A percentile compares a stretch with the other conserved stretches of the same genome.
phyloP scores from a whole-genome alignment of 1,140 invertebrate species.

The Bombyx mori region ASM3026992v2 NC_085111.1:8635001-8635500 shows the following conservation, averaged over 20 bases:
- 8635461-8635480: conserved; percentile 44
- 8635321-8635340: no score
- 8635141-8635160: conserved; percentile 62
- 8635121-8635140: conserved; percentile 41
- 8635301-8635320: no score
- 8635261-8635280: no score
- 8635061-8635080: conserved; percentile 66
- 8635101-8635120: conserved; percentile 67
- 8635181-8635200: conserved; percentile 25
- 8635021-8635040: conserved; percentile 63
- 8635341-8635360: no score
- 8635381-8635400: conserved; percentile 8
- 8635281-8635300: no score
- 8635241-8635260: no score
- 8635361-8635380: conserved; percentile 1
- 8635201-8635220: not conserved
- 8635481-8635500: conserved; percentile 55
- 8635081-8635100: conserved; percentile 41
- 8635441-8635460: conserved; percentile 27
- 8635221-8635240: no score
- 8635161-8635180: conserved; percentile 24
- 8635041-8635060: conserved; percentile 54
- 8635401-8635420: conserved; percentile 20
- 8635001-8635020: conserved; percentile 52
- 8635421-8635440: conserved; percentile 31